A percentile compares a stretch with the other conserved stretches of the same genome.
These are phyloP conservation scores for Otolemur crassicaudatus DNA, from an alignment of 2,797 vertebrate species.

Conservation along the genomic window DNA sequence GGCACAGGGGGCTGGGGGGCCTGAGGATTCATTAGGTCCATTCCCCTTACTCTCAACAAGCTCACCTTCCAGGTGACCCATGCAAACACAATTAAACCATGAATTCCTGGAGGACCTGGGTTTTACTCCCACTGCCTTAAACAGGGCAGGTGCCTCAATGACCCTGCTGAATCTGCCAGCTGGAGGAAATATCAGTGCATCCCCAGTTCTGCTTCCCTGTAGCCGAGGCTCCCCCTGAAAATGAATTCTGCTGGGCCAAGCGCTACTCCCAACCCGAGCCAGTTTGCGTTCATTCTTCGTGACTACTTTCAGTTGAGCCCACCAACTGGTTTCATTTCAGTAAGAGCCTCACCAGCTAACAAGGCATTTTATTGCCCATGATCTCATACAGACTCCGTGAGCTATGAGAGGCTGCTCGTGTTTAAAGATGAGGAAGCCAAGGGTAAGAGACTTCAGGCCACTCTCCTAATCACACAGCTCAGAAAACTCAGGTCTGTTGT, in stretches of 20 bases:
- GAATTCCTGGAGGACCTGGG: not conserved
- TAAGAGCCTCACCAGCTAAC: not conserved
- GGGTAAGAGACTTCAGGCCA: not conserved
- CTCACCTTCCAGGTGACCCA: not conserved
- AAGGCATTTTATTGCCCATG: not conserved
- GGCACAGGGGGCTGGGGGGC: not conserved
- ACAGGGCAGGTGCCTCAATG: not conserved
- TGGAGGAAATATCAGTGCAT: not conserved
- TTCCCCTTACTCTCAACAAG: not conserved
- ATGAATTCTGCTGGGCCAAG: not conserved
- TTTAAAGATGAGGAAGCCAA: not conserved
- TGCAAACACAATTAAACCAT: not conserved
- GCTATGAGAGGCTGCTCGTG: not conserved
- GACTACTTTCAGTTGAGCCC: constrained; percentile 66
- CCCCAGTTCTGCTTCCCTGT: not conserved
- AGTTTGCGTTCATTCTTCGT: not conserved
- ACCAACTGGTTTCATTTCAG: not conserved
- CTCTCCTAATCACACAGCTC: not conserved
- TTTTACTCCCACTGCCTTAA: not conserved
- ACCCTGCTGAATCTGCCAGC: not conserved
- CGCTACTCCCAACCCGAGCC: not conserved
- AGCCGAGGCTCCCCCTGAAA: not conserved
- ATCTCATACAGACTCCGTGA: not conserved
- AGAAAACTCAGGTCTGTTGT: not conserved
- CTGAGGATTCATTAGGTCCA: not conserved